A percentile compares a stretch with the other conserved stretches of the same genome.
phyloP scores from a whole-genome alignment of 2,113 vertebrate species.

The Reinhardtius hippoglossoides region DNA sequence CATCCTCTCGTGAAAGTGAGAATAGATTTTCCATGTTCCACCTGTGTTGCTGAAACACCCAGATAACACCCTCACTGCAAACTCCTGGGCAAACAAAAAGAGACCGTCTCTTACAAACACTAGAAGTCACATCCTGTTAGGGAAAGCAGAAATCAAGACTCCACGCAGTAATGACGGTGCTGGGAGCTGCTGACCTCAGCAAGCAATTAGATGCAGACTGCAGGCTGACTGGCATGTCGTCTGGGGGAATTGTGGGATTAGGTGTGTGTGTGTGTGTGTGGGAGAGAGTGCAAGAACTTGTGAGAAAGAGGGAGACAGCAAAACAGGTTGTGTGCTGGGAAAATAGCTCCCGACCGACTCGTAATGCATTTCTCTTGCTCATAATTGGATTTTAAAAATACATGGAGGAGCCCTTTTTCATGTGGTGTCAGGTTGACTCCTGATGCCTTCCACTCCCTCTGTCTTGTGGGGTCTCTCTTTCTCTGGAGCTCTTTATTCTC shows the following conservation, averaged over 20 bases:
- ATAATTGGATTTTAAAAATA: conserved; percentile 79
- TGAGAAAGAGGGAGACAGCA: conserved; percentile 24
- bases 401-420: conserved; percentile 56
- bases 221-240: conserved; percentile 55
- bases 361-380: conserved; percentile 52
- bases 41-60: conserved; percentile 17
- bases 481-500: neutral
- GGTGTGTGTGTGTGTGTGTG: conserved; percentile 20
- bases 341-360: conserved; percentile 44
- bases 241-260: conserved; percentile 24
- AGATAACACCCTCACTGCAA: conserved; percentile 3
- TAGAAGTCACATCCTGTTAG: conserved; percentile 59
- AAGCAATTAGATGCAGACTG: conserved; percentile 69
- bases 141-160: conserved; percentile 64
- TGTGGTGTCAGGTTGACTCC: conserved; percentile 37
- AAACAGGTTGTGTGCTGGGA: conserved; percentile 45
- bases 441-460: conserved; percentile 14
- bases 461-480: conserved; percentile 13
- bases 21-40: conserved; percentile 22
- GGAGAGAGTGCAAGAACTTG: neutral
- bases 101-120: conserved; percentile 37
- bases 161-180: conserved; percentile 11
- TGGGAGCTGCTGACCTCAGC: conserved; percentile 65
- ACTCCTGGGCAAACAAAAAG: conserved; percentile 25
- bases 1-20: neutral